phyloP scores from a whole-genome alignment of 2,797 vertebrate species.

The Florisuga fusca region DNA sequence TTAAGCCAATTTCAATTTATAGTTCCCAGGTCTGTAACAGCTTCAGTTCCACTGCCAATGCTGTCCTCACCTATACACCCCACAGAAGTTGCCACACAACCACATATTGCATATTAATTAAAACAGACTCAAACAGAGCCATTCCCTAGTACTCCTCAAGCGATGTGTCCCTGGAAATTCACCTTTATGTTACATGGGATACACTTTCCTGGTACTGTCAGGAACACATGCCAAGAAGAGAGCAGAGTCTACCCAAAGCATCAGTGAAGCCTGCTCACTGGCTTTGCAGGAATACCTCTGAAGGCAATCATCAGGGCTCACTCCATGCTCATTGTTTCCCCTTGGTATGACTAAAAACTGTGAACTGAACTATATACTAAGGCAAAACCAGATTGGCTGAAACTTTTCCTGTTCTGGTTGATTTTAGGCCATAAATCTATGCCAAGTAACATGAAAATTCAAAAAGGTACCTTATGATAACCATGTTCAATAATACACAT shows the following conservation, averaged over 20 bases:
- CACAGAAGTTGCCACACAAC: neutral
- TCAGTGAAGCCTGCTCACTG: neutral
- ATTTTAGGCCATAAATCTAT: neutral
- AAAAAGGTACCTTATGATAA: neutral
- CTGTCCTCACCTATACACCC: neutral
- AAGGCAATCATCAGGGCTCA: neutral
- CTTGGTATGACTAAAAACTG: neutral
- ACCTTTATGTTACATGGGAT: neutral
- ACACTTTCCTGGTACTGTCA: neutral
- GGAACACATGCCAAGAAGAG: neutral
- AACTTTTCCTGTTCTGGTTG: neutral
- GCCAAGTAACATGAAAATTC: neutral
- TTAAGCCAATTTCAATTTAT: neutral
- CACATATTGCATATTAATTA: neutral
- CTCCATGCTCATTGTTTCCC: fast-evolving
- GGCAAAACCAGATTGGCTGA: neutral
- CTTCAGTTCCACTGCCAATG: neutral
- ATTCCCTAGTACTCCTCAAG: neutral
- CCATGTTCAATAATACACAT: neutral
- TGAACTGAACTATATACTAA: neutral
- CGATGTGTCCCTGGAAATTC: neutral
- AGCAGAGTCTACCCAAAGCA: neutral
- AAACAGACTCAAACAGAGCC: neutral
- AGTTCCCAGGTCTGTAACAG: neutral
- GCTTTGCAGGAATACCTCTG: neutral